phyloP scores from a whole-genome alignment of 2,888 invertebrate species.

The Neocrepidodera transversa region DNA sequence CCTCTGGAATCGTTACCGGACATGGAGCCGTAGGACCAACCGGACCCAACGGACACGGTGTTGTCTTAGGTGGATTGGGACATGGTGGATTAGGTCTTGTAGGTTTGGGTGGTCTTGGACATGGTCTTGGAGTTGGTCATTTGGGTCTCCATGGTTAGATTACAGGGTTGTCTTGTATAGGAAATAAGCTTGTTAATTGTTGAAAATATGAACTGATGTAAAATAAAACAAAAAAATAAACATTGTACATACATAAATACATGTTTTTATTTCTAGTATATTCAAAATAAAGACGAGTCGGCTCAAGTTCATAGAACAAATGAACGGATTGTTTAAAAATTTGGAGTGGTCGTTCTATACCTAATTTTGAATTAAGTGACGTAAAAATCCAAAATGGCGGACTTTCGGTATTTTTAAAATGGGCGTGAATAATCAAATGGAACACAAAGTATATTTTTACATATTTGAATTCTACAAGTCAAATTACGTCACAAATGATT shows the following conservation, averaged over 20 bases:
- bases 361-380: no score
- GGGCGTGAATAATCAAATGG: no score
- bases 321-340: no score
- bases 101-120: constrained; percentile 1
- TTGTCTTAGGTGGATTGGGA: constrained; percentile 8
- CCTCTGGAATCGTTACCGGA: constrained; percentile 33
- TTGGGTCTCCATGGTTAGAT: constrained; percentile 5
- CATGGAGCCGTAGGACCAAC: constrained; percentile 32
- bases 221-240: constrained; percentile 11
- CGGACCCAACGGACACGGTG: constrained; percentile 31
- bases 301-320: no score
- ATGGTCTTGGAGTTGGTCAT: constrained; percentile 2
- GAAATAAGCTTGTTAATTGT: constrained; percentile 4
- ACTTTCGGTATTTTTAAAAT: no score
- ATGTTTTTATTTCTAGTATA: neutral
- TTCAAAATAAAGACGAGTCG: no score
- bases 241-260: constrained; percentile 12
- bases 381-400: no score
- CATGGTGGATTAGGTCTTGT: constrained; percentile 11
- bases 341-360: no score
- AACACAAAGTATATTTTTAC: no score
- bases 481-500: no score
- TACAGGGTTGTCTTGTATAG: neutral
- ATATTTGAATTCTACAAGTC: no score
- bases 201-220: constrained; percentile 20